A percentile compares a stretch with the other conserved stretches of the same genome.
Conservation (phyloP, 2,113 vertebrate species). For the Apodemus sylvaticus region DNA sequence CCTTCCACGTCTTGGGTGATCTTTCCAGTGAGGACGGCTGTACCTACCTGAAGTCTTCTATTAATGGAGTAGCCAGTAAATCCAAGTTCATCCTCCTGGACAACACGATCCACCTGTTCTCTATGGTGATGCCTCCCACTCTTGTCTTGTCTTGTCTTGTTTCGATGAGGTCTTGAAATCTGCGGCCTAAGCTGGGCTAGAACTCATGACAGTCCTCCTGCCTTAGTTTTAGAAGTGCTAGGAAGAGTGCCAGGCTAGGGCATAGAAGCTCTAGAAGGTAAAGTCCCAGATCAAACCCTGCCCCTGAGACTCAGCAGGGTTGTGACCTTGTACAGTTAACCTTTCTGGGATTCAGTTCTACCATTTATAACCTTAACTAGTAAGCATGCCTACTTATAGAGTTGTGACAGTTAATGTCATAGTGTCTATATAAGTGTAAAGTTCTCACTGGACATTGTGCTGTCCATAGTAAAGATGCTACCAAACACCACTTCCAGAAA, state of each 20-base stretch:
- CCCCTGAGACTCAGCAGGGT: not conserved
- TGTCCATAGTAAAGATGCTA: not conserved
- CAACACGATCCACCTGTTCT: constrained; percentile 93
- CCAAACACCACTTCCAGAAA: not conserved
- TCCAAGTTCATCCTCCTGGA: constrained; percentile 93
- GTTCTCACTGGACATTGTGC: not conserved
- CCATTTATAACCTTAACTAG: not conserved
- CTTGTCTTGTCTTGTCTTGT: not conserved
- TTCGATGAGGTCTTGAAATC: not conserved
- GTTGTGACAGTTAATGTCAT: not conserved
- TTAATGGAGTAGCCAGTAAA: constrained; percentile 89
- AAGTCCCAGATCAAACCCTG: not conserved
- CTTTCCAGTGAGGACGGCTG: constrained; percentile 85
- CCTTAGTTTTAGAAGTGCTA: not conserved
- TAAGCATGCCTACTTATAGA: not conserved
- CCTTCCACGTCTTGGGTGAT: constrained; percentile 89
- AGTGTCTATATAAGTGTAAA: not conserved
- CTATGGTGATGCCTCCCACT: constrained; percentile 86
- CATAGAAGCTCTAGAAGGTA: not conserved
- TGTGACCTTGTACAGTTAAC: not conserved
- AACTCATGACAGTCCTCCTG: not conserved
- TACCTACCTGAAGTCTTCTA: constrained; percentile 90
- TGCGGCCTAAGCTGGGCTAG: not conserved
- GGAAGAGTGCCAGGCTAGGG: too few species aligned
- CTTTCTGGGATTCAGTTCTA: not conserved